Evolutionary conservation across 2,797 vertebrate genomes (phyloP).

Genomic region (Sorex maritimensis): DNA sequence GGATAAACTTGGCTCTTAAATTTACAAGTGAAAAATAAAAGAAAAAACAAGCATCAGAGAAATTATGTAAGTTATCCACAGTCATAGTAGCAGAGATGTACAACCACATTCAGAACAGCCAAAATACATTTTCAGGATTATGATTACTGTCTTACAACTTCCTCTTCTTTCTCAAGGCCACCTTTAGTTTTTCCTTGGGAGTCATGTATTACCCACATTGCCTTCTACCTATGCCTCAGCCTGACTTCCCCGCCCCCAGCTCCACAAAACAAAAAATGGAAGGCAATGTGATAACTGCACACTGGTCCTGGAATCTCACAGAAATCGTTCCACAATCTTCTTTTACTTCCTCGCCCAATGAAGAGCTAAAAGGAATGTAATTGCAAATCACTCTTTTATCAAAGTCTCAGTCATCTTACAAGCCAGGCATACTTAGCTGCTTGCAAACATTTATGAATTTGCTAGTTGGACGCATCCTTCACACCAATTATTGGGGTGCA

Average conservation of each 20-base stretch:
- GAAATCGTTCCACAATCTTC: not conserved
- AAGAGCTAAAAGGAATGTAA: not conserved
- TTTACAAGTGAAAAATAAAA: not conserved
- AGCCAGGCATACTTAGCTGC: not conserved
- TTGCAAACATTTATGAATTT: conserved; percentile 17
- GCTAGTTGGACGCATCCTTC: not conserved
- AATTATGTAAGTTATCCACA: not conserved
- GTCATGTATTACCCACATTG: too few relatives aligned
- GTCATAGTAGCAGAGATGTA: not conserved
- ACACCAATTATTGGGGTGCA: not conserved
- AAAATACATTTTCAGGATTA: not conserved
- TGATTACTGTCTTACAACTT: not conserved
- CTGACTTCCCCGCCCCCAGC: not conserved
- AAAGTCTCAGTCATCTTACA: not conserved
- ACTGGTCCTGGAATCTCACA: not conserved
- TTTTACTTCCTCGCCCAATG: not conserved
- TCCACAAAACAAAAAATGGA: not conserved
- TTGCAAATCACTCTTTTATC: not conserved
- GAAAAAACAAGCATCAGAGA: not conserved
- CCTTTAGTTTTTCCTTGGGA: not conserved
- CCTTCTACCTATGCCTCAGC: not conserved
- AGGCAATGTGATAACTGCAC: not conserved
- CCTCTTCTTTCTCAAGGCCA: not conserved
- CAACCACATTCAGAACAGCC: not conserved
- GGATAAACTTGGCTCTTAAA: not conserved